phyloP scores from a whole-genome alignment of 2,797 vertebrate genomes.

The Poecilia velifera region DNA sequence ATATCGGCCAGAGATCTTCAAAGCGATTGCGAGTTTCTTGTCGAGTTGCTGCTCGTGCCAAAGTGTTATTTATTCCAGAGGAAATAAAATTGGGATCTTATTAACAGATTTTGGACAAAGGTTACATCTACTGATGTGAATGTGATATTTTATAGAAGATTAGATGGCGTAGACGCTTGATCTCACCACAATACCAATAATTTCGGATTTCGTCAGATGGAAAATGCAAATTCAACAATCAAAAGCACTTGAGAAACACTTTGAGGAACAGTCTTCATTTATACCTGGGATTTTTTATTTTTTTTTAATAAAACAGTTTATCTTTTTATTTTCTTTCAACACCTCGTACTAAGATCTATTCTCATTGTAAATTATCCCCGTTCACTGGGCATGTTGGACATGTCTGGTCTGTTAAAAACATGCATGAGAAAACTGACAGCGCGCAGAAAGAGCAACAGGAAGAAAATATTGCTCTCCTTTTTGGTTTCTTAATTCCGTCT shows the following conservation, averaged over 20 bases:
- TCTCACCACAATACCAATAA: slow-evolving; percentile 1
- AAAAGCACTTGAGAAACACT: slow-evolving; percentile 1
- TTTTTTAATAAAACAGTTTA: background rate
- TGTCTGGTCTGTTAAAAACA: background rate
- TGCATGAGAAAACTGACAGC: background rate
- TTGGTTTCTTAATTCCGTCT: slow-evolving; percentile 25
- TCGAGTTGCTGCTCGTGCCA: slow-evolving; percentile 29
- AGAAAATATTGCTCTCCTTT: slow-evolving; percentile 28
- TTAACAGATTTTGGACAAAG: background rate
- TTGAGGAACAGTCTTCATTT: slow-evolving; percentile 3
- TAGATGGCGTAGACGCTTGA: background rate
- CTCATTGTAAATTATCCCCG: background rate
- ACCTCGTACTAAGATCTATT: background rate
- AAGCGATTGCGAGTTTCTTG: slow-evolving; percentile 40
- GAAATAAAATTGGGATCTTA: slow-evolving; percentile 20
- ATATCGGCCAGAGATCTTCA: slow-evolving; percentile 48
- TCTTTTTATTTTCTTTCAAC: background rate
- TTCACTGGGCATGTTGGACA: background rate
- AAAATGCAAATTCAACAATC: slow-evolving; percentile 7
- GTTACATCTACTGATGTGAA: background rate
- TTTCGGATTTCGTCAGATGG: slow-evolving; percentile 16
- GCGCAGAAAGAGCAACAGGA: slow-evolving; percentile 4
- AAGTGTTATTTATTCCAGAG: slow-evolving; percentile 39
- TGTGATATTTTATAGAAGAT: background rate
- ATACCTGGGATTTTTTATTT: background rate